These are phyloP conservation scores for Steatornis caripensis DNA, from an alignment of 2,113 vertebrate genomes.

Conservation along the genomic window DNA sequence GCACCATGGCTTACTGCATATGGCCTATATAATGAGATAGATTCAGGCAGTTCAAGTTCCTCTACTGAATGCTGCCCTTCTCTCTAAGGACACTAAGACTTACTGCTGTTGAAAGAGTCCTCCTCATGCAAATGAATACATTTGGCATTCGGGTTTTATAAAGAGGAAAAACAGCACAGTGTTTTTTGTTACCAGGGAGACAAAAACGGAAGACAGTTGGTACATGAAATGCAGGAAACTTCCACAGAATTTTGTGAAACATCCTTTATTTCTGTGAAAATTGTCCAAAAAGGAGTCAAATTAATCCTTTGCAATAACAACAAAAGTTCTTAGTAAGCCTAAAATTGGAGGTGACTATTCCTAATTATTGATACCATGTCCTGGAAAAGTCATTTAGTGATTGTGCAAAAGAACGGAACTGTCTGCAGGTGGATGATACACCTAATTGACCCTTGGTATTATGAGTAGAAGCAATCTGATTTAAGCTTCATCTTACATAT, in stretches of 20 bases:
- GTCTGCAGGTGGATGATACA: not conserved
- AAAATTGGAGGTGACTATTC: constrained; percentile 24
- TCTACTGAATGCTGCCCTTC: constrained; percentile 66
- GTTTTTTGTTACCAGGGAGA: constrained; percentile 6
- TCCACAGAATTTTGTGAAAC: constrained; percentile 1
- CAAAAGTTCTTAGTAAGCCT: constrained; percentile 41
- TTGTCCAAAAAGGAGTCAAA: constrained; percentile 41
- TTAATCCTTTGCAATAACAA: constrained; percentile 55
- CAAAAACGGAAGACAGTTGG: constrained; percentile 12
- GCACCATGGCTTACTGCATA: constrained; percentile 66
- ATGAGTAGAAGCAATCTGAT: not conserved
- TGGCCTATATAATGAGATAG: constrained; percentile 71
- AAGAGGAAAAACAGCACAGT: not conserved
- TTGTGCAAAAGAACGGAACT: not conserved
- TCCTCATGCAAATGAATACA: constrained; percentile 62
- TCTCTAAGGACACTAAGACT: constrained; percentile 69
- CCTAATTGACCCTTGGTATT: not conserved
- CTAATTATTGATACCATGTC: constrained; percentile 24
- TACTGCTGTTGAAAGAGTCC: constrained; percentile 58
- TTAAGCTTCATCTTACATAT: not conserved
- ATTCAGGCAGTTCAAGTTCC: constrained; percentile 65
- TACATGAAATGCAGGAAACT: not conserved
- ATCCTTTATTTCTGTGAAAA: constrained; percentile 4
- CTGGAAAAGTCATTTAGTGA: not conserved
- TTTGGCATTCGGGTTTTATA: constrained; percentile 29